Evolutionary conservation across 2,888 invertebrate species (phyloP), one percentile per base, ranked within the genome.

Genomic region (Amorpha juglandis): DNA sequence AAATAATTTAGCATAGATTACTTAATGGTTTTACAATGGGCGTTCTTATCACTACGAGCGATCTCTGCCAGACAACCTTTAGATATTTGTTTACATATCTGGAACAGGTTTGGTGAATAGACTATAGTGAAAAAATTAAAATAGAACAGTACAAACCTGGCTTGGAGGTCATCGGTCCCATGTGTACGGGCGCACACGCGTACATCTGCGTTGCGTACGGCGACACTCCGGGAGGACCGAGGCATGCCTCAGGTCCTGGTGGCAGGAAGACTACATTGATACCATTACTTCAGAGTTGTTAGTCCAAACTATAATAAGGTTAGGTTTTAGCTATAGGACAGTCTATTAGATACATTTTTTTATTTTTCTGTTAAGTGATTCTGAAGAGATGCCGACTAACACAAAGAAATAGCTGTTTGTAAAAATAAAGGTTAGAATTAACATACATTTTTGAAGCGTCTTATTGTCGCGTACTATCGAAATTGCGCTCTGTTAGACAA

Each of bases 101-200:
- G n/a, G n/a, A n/a, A n/a, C n/a, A n/a, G n/a, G n/a, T n/a, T n/a
- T n/a, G n/a, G n/a, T n/a, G n/a, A n/a, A n/a, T n/a, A n/a, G n/a
- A n/a, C n/a, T n/a, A n/a, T 12, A 52, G 16, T 16, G 16, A 38
- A 35, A 35, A 16, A 12, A 8, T 50, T 50, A 19, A 19, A 8
- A 19, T 63, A 6, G 11, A 38, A 64, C 45, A 8, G 14, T 53
- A 70, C 62, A 63, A 71, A 80, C 83, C 80, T 74, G 80, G 71
- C 68, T 80, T 79, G 12, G 77, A 71, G 38, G 0, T 35, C 27
- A 94, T 86, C 0, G 94, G 89, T 47, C 90, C 92, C 71, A 96
- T 86, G 74, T 95, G 95, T 3, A 95, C 90, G 0, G 95, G 95
- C 4, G 95, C 94, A 0, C 95, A 95, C 4, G 95, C 93, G 84